Evolutionary conservation across 2,797 vertebrate genomes (phyloP).

Genomic region (Fistularia tabacaria): DNA sequence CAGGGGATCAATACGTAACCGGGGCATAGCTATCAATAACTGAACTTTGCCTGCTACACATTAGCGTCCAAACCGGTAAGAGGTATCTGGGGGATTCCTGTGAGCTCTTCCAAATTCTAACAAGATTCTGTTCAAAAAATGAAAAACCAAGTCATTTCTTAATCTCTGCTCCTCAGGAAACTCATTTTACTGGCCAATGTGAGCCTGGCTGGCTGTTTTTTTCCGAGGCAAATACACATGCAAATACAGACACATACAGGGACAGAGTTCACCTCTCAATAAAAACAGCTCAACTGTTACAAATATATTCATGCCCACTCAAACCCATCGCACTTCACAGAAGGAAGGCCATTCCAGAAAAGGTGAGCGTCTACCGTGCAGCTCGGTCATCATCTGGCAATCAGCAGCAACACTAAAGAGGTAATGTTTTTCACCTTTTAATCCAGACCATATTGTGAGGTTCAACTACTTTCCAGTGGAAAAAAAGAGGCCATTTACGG

Average conservation of each 20-base stretch:
- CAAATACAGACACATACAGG: neutral
- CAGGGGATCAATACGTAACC: too few species aligned
- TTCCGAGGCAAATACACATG: constrained; percentile 4
- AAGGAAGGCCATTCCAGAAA: constrained; percentile 21
- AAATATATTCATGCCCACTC: constrained; percentile 39
- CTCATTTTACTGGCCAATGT: too few species aligned
- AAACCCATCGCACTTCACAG: constrained; percentile 10
- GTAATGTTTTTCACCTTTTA: constrained; percentile 42
- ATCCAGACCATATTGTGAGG: constrained; percentile 30
- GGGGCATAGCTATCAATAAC: too few species aligned
- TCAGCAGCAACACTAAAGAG: constrained; percentile 41
- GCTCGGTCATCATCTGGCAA: constrained; percentile 38
- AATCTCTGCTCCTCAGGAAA: neutral
- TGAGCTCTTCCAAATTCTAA: too few species aligned
- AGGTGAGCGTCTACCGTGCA: constrained; percentile 34
- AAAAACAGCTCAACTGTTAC: constrained; percentile 36
- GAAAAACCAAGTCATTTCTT: too few species aligned
- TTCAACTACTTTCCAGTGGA: constrained; percentile 50
- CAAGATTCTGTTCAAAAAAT: neutral
- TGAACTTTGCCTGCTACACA: too few species aligned
- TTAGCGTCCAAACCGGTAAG: too few species aligned
- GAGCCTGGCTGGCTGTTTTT: neutral
- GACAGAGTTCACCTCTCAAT: constrained; percentile 15
- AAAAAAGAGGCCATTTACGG: constrained; percentile 30
- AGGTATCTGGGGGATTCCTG: too few species aligned